Base-by-base conservation (phyloP, 1,140 invertebrate genomes). In the Drosophila mayri region DNA sequence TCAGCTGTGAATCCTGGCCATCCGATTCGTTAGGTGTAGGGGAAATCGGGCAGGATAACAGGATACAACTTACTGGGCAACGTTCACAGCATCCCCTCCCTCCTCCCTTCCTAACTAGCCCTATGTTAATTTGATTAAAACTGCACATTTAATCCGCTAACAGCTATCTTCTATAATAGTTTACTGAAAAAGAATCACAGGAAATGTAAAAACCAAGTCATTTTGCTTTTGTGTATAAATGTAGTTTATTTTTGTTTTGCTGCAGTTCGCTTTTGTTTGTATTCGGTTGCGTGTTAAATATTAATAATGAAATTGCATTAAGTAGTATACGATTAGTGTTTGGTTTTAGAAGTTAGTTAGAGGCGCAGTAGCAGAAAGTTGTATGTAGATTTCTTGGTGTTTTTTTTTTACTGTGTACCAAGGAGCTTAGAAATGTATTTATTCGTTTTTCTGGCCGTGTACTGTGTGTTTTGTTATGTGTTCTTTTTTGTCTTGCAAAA, bases 61-160 rank as follows among this genome's bases (percentile, higher is more conserved):
- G 46, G 25, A 30, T 49, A 49, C 16, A n/a, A 28, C 47, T 49
- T 7, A n/a, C 11, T 44, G 43, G 43, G 18, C 5, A 44, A 44
- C n/a, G 18, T 32, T 18, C 10, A 18, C n/a, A 32, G 16, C n/a
- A 50, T 50, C 49, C 49, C 28, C 4, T 11, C 11, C 9, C 9
- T 12, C 32, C 9, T 10, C 11, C 60, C 61, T 40, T 20, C 54
- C n/a, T 60, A 78, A 73, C 75, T 70, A 61, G 64, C 76, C 5
- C 44, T 54, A 41, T 82, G 58, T 28, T 54, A 81, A 85, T 76
- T 85, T 85, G 76, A 85, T 85, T 85, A 78, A 81, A 85, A 80
- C 73, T 67, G 76, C 77, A 73, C 65, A 70, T 81, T 81, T 49
- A 80, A 85, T 77, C 46, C 76, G 81, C 72, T 66, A 73, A 81